Base-by-base conservation (phyloP, 2,797 vertebrate genomes). In the Zenarchopterus dispar region DNA sequence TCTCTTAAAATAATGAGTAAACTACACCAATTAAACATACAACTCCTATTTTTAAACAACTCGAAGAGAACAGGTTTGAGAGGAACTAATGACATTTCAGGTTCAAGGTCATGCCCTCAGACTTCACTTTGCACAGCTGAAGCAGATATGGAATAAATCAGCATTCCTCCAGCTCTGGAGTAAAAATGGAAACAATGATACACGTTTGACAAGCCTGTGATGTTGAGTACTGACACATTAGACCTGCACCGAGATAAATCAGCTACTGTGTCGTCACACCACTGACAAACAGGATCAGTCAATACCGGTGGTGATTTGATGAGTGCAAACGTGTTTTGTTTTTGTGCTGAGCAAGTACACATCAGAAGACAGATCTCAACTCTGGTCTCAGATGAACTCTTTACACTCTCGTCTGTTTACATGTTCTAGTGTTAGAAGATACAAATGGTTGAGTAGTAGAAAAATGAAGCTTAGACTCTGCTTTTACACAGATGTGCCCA, bases 401-500 rank as follows among this genome's bases (percentile, higher is more conserved):
- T 73, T 63, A 66, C 41, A 8, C 53, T 69, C 1, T 0, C 49
- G 24, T 73, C 26, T 1, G 28, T 31, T 56, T 41, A 59, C 65
- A 70, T 68, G 70, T 73, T 71, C 68, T 68, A 48, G 65, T 71
- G 66, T 71, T 59, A 49, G 56, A 26, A 42, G n/a, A 60, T 55
- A 57, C 81, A 83, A 70, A 76, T 61, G 44, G 52, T 63, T 31
- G 77, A 76, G 77, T 70, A 77, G n/a, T 17, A 2, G 5, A 44
- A 44, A n/a, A 77, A 68, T 48, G n/a, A 56, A 68, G 48, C 50
- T 18, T 8, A 63, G 50, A 46, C 41, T 44, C 55, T 62, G 56
- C 51, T 59, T 51, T 86, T 84, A 82, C 67, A 74, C 77, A 82
- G 66, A 74, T 75, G 61, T 56, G 59, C 16, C 56, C 58, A 19